phyloP scores from a whole-genome alignment of 2,797 vertebrate genomes.

The Pangasius mekongensis region DNA sequence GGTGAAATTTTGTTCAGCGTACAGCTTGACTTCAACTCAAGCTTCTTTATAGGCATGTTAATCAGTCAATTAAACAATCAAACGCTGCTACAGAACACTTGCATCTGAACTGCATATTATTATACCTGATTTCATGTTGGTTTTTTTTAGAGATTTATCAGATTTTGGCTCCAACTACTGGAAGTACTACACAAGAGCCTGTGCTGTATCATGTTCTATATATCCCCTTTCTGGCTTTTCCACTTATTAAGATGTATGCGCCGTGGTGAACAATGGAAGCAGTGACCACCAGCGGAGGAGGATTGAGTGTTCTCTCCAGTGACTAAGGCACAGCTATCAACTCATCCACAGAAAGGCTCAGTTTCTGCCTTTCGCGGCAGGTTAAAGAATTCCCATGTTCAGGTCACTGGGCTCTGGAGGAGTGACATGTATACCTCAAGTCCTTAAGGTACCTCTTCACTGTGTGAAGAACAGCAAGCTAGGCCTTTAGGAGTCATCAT shows the following conservation, averaged over 20 bases:
- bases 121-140: conserved; percentile 18
- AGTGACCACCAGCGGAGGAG: conserved; percentile 69
- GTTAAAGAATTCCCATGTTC: conserved; percentile 80
- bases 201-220: conserved; percentile 31
- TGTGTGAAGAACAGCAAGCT: conserved; percentile 7
- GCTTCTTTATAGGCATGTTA: neutral
- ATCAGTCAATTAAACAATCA: conserved; percentile 5
- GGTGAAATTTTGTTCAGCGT: neutral
- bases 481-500: conserved; percentile 9
- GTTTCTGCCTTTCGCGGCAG: conserved; percentile 73
- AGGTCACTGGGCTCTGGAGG: conserved; percentile 64
- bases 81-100: neutral
- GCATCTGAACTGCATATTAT: neutral
- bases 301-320: conserved; percentile 56
- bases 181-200: conserved; percentile 8
- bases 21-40: conserved; percentile 7
- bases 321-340: conserved; percentile 54
- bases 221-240: conserved; percentile 52
- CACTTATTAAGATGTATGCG: conserved; percentile 64
- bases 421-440: conserved; percentile 56
- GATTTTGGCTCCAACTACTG: conserved; percentile 10
- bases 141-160: conserved; percentile 22
- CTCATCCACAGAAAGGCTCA: conserved; percentile 63
- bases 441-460: conserved; percentile 44
- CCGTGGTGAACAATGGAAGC: conserved; percentile 72